Percentiles rank a stretch among this genome's conserved stretches.
These are phyloP conservation scores for Platichthys stellatus DNA, from an alignment of 2,113 vertebrate genomes.

Conservation along the genomic window DNA sequence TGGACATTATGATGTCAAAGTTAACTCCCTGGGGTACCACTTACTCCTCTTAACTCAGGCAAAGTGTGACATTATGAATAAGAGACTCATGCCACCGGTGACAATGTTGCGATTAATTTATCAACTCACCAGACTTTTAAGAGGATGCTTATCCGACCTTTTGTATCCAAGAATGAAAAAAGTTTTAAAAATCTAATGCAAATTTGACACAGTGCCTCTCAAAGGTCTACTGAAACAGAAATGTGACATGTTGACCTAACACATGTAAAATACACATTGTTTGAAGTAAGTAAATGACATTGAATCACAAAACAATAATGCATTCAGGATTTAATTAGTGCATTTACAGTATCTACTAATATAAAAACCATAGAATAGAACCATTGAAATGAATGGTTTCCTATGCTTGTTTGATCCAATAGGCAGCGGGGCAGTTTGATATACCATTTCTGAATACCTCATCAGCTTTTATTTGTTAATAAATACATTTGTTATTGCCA, in stretches of 20 bases:
- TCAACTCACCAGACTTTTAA: background rate
- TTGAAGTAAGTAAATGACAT: background rate
- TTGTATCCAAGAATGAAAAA: background rate
- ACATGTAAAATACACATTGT: background rate
- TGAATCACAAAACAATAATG: background rate
- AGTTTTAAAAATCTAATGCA: background rate
- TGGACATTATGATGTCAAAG: constrained; percentile 13
- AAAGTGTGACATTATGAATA: constrained; percentile 31
- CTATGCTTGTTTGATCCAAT: too few relatives aligned
- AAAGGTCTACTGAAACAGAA: background rate
- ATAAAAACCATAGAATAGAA: too few relatives aligned
- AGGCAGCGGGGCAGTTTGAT: too few relatives aligned
- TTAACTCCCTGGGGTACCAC: background rate
- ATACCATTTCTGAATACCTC: too few relatives aligned
- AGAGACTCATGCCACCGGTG: background rate
- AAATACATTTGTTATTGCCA: too few relatives aligned
- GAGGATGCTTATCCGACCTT: constrained; percentile 20
- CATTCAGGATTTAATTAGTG: background rate
- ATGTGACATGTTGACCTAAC: background rate
- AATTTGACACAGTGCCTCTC: background rate
- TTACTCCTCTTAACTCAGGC: constrained; percentile 14
- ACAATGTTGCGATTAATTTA: constrained; percentile 21
- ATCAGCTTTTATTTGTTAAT: too few relatives aligned
- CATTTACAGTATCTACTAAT: too few relatives aligned
- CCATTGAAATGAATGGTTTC: too few relatives aligned